Evolutionary conservation across 2,113 vertebrate genomes (phyloP), one percentile per base, ranked within the genome.

Genomic region (Caranx melampygus): DNA sequence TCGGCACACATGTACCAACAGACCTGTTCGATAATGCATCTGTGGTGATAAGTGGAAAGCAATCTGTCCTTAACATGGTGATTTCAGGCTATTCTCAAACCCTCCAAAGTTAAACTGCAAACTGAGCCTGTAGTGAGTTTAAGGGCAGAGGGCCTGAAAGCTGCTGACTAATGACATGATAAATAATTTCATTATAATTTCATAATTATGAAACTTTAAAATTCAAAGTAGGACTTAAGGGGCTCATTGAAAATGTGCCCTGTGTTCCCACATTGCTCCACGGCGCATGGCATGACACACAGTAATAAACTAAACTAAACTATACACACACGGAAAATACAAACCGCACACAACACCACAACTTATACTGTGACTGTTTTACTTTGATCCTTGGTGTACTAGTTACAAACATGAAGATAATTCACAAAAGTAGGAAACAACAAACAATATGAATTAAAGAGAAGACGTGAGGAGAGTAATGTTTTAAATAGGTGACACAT

Each of bases 101-200:
- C 31, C 6, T 70, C 33, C n/a, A 33, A 59, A 72, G 44, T 61
- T 54, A 20, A 44, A 44, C 42, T 47, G 37, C n/a, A 69, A 59
- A 52, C 12, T 9, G 21, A 59, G 42, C 59, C 31, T 20, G 15
- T 57, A 20, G 49, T 47, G 18, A 35, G 2, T 37, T 18, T 58
- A 34, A 76, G 49, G 49, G 49, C 52, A 71, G 14, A 65, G 31
- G 7, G 60, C 15, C 54, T 72, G 45, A 72, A 66, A 83, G 54
- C 60, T 66, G 3, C 35, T 77, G 72, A 65, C 66, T 64, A 21
- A 40, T 42, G 34, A 8, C 37, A 72, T 60, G 26, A 82, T 72
- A 16, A 15, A 82, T 77, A 13, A 77, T 82, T 54, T 61, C 1
- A 72, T 77, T 45, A 71, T 52, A 60, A 45, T 60, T 71, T 60